Evolutionary conservation across 2,113 vertebrate genomes (phyloP).

Genomic region (Oreochromis niloticus): DNA sequence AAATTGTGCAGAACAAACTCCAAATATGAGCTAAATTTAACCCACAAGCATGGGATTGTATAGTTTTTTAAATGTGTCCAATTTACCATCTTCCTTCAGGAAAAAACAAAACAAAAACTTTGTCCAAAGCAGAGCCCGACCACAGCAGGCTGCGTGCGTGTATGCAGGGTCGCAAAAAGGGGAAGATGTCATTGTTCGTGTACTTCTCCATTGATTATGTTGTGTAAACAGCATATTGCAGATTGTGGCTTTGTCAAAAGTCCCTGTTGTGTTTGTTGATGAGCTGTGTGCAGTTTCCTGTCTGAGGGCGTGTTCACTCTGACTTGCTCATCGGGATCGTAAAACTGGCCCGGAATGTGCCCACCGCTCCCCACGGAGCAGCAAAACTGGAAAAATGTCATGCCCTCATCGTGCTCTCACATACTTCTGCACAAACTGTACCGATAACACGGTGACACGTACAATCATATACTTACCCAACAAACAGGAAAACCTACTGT

Average conservation of each 20-base stretch:
- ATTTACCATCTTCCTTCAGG: background rate
- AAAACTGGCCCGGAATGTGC: constrained; percentile 23
- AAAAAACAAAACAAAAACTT: background rate
- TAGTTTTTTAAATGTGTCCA: background rate
- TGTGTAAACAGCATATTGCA: background rate
- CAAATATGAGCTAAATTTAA: background rate
- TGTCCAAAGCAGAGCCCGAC: background rate
- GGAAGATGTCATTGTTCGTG: constrained; percentile 28
- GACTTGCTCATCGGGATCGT: background rate
- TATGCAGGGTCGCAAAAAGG: background rate
- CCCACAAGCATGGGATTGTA: background rate
- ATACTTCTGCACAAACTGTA: background rate
- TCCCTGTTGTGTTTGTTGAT: background rate
- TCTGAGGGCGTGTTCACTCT: background rate
- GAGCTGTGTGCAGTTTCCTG: background rate
- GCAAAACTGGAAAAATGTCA: constrained; percentile 10
- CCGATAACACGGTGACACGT: background rate
- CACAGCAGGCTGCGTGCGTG: background rate
- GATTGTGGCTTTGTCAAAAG: background rate
- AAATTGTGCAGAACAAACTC: background rate
- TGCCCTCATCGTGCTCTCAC: background rate
- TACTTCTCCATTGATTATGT: background rate
- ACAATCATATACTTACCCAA: accelerated
- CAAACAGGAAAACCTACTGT: background rate
- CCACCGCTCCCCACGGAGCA: background rate